Evolutionary conservation across 2,797 vertebrate species (phyloP).

Genomic region (Propithecus perrieri): DNA sequence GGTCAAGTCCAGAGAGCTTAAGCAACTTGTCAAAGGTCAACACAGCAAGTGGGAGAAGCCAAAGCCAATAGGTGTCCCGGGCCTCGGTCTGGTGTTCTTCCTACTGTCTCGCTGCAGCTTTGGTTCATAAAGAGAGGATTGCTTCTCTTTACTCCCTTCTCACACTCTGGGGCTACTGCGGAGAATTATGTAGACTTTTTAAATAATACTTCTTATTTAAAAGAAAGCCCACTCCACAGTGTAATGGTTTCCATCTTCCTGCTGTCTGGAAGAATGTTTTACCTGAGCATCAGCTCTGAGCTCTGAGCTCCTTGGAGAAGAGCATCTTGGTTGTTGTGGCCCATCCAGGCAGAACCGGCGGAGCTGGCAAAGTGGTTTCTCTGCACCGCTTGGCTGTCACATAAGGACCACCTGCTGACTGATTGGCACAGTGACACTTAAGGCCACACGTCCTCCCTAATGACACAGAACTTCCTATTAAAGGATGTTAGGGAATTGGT

Average conservation of each 20-base stretch:
- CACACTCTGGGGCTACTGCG: not conserved
- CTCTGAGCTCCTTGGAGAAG: not conserved
- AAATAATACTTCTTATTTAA: not conserved
- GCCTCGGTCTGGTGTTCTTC: not conserved
- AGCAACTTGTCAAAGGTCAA: not conserved
- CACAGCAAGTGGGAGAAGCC: not conserved
- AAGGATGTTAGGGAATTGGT: conserved; percentile 14
- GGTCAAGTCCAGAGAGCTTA: not conserved
- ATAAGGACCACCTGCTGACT: conserved; percentile 34
- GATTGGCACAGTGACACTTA: not conserved
- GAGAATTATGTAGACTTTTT: not conserved
- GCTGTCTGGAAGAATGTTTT: not conserved
- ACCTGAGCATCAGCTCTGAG: not conserved
- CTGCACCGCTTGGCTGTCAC: conserved; percentile 50
- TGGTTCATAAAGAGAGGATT: not conserved
- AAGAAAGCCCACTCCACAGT: not conserved
- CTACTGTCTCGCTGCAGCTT: not conserved
- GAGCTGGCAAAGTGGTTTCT: not conserved
- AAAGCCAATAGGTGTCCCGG: not conserved
- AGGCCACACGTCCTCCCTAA: not conserved
- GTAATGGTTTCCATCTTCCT: not conserved
- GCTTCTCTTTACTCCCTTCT: not conserved
- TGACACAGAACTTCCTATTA: not conserved
- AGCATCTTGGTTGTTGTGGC: not conserved
- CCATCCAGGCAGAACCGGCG: conserved; percentile 44